Conservation (phyloP, 1,140 invertebrate genomes). For the Sminthurinus signatus region DNA sequence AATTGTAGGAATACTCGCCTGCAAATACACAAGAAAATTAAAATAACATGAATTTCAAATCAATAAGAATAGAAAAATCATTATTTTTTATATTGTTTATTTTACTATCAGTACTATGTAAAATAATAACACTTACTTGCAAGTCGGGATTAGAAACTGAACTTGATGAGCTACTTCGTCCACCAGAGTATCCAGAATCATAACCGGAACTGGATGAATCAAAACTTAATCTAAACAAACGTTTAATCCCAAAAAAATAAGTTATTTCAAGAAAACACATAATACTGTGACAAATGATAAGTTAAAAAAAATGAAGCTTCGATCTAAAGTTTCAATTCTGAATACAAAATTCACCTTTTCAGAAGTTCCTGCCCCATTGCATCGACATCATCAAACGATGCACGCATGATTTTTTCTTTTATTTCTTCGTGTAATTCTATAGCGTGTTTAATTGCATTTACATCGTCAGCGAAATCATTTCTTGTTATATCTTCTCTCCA, state of each 20-base stretch:
- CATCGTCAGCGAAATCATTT: constrained; percentile 87
- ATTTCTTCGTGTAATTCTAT: constrained; percentile 91
- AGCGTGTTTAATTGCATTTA: constrained; percentile 76
- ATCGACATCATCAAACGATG: constrained; percentile 87
- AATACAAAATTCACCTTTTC: constrained; percentile 51
- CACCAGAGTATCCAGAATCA: constrained; percentile 52
- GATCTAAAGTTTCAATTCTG: no score
- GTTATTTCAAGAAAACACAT: no score
- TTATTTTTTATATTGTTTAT: background rate
- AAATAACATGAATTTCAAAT: no score
- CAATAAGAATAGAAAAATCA: no score
- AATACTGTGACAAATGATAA: no score
- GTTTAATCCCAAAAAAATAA: no score
- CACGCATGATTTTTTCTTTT: constrained; percentile 86
- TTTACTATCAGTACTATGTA: constrained; percentile 27
- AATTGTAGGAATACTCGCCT: constrained; percentile 58
- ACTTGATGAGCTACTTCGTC: constrained; percentile 54
- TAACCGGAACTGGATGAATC: constrained; percentile 46
- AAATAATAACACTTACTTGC: constrained; percentile 43
- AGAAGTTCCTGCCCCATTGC: constrained; percentile 60
- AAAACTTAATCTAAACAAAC: constrained; percentile 45
- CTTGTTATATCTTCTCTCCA: constrained; percentile 81
- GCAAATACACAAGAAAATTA: constrained; percentile 44
- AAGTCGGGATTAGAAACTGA: constrained; percentile 63
- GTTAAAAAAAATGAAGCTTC: no score